Percentiles rank a stretch among this genome's conserved stretches.
These are phyloP conservation scores for Lycorma delicatula DNA, from an alignment of 1,140 invertebrate species.

Conservation along the genomic window DNA sequence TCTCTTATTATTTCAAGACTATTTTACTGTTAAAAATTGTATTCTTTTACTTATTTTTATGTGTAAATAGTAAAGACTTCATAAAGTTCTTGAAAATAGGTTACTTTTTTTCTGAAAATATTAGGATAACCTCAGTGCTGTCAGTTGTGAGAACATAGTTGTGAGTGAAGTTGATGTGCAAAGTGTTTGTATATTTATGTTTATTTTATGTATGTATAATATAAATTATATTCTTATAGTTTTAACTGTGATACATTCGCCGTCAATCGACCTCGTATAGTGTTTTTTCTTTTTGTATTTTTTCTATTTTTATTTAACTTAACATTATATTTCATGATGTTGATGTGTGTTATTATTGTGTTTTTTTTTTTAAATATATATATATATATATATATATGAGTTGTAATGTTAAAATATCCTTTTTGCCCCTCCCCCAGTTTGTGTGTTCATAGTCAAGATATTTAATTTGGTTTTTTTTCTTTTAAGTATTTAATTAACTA, in stretches of 20 bases:
- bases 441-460: background rate
- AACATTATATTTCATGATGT: background rate
- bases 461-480: background rate
- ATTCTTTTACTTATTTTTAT: no score
- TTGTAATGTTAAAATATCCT: no score
- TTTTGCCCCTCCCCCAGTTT: background rate
- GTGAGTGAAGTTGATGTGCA: background rate
- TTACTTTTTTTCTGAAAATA: background rate
- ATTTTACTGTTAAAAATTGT: no score
- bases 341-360: background rate
- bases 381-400: background rate
- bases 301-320: background rate
- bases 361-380: background rate
- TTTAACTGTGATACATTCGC: slow-evolving; percentile 6
- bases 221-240: no score
- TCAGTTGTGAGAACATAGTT: slow-evolving; percentile 4
- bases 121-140: background rate
- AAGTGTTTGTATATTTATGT: background rate
- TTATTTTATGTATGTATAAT: no score
- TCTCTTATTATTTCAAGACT: no score
- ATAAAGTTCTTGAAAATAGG: no score
- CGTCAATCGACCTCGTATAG: background rate
- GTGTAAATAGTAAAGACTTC: no score
- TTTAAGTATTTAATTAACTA: background rate
- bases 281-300: background rate